phyloP scores from a whole-genome alignment of 2,797 vertebrate species.

The Epinephelus coioides region DNA sequence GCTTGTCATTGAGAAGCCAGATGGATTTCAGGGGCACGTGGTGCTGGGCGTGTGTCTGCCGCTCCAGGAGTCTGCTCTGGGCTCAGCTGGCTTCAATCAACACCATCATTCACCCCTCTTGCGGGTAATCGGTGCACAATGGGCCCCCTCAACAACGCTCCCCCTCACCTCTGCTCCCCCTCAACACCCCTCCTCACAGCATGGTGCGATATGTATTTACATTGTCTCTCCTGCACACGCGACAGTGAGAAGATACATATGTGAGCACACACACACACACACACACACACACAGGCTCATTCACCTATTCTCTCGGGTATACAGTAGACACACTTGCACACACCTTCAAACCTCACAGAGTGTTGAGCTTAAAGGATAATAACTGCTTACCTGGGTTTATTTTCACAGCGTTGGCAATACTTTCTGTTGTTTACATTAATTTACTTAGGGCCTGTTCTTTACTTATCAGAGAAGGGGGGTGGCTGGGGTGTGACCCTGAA shows the following conservation, averaged over 20 bases:
- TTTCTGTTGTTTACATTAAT: too few relatives aligned
- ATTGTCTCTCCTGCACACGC: slow-evolving; percentile 41
- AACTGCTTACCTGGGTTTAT: rapidly evolving
- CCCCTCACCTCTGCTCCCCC: slow-evolving; percentile 37
- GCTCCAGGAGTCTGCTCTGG: slow-evolving; percentile 56
- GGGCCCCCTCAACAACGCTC: slow-evolving; percentile 62
- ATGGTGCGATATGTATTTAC: slow-evolving; percentile 49
- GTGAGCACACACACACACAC: not conserved
- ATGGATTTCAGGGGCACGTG: slow-evolving; percentile 71
- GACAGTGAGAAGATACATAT: slow-evolving; percentile 13
- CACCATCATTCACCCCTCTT: slow-evolving; percentile 67
- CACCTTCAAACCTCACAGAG: not conserved
- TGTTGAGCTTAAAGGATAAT: not conserved
- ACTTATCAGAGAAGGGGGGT: too few relatives aligned
- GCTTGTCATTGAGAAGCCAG: slow-evolving; percentile 51
- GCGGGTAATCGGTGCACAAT: slow-evolving; percentile 71
- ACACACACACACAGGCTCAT: not conserved
- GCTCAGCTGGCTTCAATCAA: slow-evolving; percentile 84
- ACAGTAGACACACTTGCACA: not conserved
- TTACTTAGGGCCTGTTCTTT: too few relatives aligned
- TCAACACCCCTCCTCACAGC: slow-evolving; percentile 43
- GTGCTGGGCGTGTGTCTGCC: slow-evolving; percentile 43
- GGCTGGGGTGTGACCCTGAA: too few relatives aligned
- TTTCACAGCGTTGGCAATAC: not conserved
- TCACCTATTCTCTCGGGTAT: too few relatives aligned